phyloP scores from a whole-genome alignment of 92 coral and sea anemone genomes.

The Plumapathes pennacea region DNA sequence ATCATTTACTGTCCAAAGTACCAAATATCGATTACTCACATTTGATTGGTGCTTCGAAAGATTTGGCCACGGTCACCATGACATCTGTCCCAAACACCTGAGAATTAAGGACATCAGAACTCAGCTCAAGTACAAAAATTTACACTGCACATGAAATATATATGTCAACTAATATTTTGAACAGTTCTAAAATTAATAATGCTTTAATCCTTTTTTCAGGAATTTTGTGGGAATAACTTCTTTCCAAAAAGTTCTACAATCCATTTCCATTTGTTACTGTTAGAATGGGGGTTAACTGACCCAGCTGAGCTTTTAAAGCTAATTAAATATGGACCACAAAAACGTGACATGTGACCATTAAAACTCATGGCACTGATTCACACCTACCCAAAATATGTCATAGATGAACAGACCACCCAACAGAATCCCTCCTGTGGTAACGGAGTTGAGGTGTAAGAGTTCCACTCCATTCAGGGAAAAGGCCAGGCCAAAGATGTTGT shows the following conservation, averaged over 20 bases:
- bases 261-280: too few relatives aligned
- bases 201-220: too few relatives aligned
- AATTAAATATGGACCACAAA: not conserved
- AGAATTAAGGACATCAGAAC: too few relatives aligned
- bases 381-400: conserved; percentile 96
- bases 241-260: too few relatives aligned
- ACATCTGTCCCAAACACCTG: conserved; percentile 99
- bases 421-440: conserved; percentile 89
- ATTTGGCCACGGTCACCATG: conserved; percentile 99
- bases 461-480: conserved; percentile 99
- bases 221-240: too few relatives aligned
- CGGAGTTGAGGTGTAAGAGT: conserved; percentile 89
- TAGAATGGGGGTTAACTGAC: too few relatives aligned
- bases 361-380: not conserved
- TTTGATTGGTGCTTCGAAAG: conserved; percentile 99
- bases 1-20: not conserved
- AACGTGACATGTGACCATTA: not conserved
- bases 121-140: too few relatives aligned
- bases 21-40: conserved; percentile 33
- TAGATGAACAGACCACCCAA: conserved; percentile 95
- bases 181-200: too few relatives aligned
- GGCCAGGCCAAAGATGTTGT: conserved; percentile 97
- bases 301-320: too few relatives aligned
- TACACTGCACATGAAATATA: too few relatives aligned
- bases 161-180: too few relatives aligned